A percentile compares a stretch with the other conserved stretches of the same genome.
phyloP scores from a whole-genome alignment of 2,113 vertebrate genomes.

The Oryctolagus cuniculus region DNA sequence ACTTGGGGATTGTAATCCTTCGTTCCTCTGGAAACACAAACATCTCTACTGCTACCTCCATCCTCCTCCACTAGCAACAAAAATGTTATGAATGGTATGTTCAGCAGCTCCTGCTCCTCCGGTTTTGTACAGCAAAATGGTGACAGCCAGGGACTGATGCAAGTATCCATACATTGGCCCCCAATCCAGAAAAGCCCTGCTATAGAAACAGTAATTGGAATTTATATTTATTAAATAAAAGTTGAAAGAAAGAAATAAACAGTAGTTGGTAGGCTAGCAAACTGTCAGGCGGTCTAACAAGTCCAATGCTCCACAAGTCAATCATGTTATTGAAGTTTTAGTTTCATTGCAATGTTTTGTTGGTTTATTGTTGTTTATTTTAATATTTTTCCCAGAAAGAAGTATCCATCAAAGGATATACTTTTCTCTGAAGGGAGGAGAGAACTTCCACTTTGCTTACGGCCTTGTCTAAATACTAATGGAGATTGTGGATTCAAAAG shows the following conservation, averaged over 20 bases:
- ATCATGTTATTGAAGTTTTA: not conserved
- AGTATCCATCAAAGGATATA: too few species aligned
- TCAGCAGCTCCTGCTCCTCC: not conserved
- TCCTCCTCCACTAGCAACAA: not conserved
- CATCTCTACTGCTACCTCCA: not conserved
- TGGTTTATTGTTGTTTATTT: not conserved
- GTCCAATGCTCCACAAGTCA: not conserved
- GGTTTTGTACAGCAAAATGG: constrained; percentile 46
- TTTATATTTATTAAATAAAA: too few species aligned
- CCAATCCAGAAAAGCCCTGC: constrained; percentile 34
- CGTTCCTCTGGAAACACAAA: constrained; percentile 7
- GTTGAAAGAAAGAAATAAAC: too few species aligned
- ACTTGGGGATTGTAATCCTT: not conserved
- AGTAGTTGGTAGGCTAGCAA: not conserved
- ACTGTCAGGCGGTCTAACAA: not conserved
- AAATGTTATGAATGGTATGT: not conserved
- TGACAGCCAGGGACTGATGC: not conserved
- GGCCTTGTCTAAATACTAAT: too few species aligned
- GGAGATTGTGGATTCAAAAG: too few species aligned
- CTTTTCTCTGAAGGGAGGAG: too few species aligned
- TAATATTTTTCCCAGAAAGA: not conserved
- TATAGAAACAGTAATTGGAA: not conserved
- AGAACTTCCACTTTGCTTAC: too few species aligned
- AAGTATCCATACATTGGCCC: not conserved
- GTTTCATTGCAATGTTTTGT: not conserved